phyloP scores from a whole-genome alignment of 2,888 invertebrate species.

The Gonocerus acuteangulatus region DNA sequence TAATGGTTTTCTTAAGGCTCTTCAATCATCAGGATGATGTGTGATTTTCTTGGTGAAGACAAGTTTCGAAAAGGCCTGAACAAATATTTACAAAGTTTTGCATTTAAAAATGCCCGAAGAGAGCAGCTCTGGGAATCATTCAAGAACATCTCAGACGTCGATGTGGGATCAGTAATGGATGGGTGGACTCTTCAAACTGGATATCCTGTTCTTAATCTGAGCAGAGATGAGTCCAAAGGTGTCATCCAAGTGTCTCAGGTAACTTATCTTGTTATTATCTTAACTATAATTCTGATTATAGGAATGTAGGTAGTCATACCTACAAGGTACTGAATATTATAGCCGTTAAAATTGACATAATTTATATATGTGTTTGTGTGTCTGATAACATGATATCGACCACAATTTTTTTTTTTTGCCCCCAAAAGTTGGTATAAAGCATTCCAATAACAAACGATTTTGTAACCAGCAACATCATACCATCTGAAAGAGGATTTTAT shows the following conservation, averaged over 20 bases:
- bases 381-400: no score
- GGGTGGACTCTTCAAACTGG: conserved; percentile 82
- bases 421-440: no score
- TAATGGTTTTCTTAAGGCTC: conserved; percentile 16
- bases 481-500: no score
- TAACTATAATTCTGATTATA: not conserved
- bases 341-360: no score
- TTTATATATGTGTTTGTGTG: no score
- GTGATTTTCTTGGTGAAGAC: conserved; percentile 67
- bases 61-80: conserved; percentile 59
- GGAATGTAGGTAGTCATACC: no score
- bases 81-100: conserved; percentile 52
- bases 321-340: no score
- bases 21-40: conserved; percentile 79
- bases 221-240: conserved; percentile 50
- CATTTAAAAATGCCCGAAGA: conserved; percentile 23
- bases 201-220: conserved; percentile 65
- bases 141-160: conserved; percentile 56
- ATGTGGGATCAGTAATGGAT: conserved; percentile 61
- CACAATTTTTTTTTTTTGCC: no score
- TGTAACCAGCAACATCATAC: no score
- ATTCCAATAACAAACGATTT: no score
- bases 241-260: conserved; percentile 51
- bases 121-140: conserved; percentile 32
- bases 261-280: not conserved